Evolutionary conservation across 2,113 vertebrate species (phyloP).

Genomic region (Ahaetulla prasina): DNA sequence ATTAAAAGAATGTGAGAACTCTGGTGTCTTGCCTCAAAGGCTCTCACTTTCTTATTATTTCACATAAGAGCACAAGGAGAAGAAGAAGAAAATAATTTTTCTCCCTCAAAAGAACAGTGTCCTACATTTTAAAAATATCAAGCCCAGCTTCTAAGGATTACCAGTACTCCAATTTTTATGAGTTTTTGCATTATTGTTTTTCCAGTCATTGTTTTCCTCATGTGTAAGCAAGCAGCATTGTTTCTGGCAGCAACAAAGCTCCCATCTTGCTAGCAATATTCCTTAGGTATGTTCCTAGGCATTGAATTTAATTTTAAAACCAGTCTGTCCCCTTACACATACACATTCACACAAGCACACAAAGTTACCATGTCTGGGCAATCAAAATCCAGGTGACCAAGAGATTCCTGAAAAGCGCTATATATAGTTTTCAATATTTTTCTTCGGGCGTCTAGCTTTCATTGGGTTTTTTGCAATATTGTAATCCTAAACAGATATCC

Average conservation of each 20-base stretch:
- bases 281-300: constrained; percentile 45
- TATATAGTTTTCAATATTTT: not conserved
- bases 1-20: constrained; percentile 28
- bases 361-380: not conserved
- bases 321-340: accelerated
- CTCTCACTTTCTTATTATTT: constrained; percentile 41
- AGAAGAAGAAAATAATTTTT: no score
- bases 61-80: not conserved
- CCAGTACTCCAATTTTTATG: not conserved
- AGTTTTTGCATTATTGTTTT: not conserved
- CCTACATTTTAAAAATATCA: not conserved
- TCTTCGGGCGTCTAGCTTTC: not conserved
- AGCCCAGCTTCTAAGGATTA: not conserved
- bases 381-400: not conserved
- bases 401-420: not conserved
- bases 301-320: constrained; percentile 43
- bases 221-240: constrained; percentile 36
- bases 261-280: constrained; percentile 39
- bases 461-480: not conserved
- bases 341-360: not conserved
- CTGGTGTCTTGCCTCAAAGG: constrained; percentile 41
- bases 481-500: not conserved
- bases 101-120: not conserved
- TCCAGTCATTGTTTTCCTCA: constrained; percentile 30
- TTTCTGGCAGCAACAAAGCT: constrained; percentile 50